These are phyloP conservation scores for Ernsta delagoae DNA, from an alignment of 2,888 invertebrate species.

Conservation along the genomic window DNA sequence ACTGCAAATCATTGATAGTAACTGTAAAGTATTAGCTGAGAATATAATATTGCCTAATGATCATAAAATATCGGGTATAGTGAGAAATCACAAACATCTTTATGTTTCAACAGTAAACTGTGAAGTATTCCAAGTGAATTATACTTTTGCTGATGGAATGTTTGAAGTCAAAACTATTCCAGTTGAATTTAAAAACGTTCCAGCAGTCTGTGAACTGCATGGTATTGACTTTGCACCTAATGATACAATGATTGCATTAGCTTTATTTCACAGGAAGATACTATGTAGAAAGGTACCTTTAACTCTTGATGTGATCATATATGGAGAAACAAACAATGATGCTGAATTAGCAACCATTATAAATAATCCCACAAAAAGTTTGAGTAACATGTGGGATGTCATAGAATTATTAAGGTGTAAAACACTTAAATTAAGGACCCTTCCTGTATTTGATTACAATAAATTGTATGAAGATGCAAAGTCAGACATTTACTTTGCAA, in stretches of 20 bases:
- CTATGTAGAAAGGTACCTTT: conserved; percentile 56
- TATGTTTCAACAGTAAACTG: conserved; percentile 61
- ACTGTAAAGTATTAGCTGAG: conserved; percentile 55
- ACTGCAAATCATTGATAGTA: conserved; percentile 54
- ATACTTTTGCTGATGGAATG: conserved; percentile 41
- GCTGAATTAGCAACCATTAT: conserved; percentile 52
- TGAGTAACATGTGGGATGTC: conserved; percentile 65
- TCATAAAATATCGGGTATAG: conserved; percentile 60
- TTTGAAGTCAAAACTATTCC: conserved; percentile 48
- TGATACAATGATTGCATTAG: conserved; percentile 54
- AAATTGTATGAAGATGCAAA: conserved; percentile 53
- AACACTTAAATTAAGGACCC: conserved; percentile 57
- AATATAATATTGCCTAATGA: conserved; percentile 65
- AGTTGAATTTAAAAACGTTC: conserved; percentile 56
- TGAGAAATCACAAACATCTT: conserved; percentile 46
- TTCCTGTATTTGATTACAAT: conserved; percentile 57
- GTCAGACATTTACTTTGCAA: conserved; percentile 60
- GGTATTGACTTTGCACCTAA: conserved; percentile 59
- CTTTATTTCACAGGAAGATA: conserved; percentile 57
- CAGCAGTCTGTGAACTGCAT: conserved; percentile 55
- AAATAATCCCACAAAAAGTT: conserved; percentile 57
- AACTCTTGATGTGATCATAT: conserved; percentile 58
- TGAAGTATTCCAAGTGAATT: conserved; percentile 57
- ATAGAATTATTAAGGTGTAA: conserved; percentile 65
- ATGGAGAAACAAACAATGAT: conserved; percentile 46